phyloP scores from a whole-genome alignment of 2,797 vertebrate species.

The Xenentodon cancila region DNA sequence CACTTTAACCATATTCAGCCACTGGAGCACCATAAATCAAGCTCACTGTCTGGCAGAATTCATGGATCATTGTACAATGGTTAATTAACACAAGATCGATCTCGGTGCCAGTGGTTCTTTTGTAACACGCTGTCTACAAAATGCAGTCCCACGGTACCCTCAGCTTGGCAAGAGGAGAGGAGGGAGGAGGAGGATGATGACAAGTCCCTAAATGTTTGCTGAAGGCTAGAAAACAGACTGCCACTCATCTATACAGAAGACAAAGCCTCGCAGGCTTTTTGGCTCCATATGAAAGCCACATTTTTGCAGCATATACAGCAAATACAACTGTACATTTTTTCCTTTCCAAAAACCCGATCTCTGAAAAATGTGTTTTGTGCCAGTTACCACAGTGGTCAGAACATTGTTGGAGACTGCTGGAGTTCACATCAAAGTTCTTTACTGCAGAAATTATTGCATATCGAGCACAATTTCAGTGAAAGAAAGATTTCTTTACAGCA shows the following conservation, averaged over 20 bases:
- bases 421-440: constrained; percentile 39
- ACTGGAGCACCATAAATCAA: too few relatives aligned
- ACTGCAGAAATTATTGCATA: constrained; percentile 10
- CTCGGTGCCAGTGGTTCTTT: constrained; percentile 46
- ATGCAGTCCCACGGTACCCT: constrained; percentile 55
- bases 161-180: constrained; percentile 24
- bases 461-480: constrained; percentile 22
- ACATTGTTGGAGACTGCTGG: constrained; percentile 22
- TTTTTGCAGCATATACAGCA: constrained; percentile 52
- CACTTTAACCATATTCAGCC: too few relatives aligned
- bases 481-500: constrained; percentile 4
- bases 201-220: constrained; percentile 50
- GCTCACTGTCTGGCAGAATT: constrained; percentile 11
- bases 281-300: constrained; percentile 61
- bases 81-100: constrained; percentile 68
- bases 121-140: constrained; percentile 20
- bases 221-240: constrained; percentile 52
- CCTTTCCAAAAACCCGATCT: constrained; percentile 44
- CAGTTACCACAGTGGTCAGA: constrained; percentile 56
- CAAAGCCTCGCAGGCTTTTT: constrained; percentile 58
- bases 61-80: constrained; percentile 57
- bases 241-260: constrained; percentile 68
- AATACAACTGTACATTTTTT: constrained; percentile 59
- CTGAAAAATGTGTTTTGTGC: constrained; percentile 46
- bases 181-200: constrained; percentile 34